These are phyloP conservation scores for Drosophila tristis DNA, from an alignment of 1,140 invertebrate species.

Conservation along the genomic window DNA sequence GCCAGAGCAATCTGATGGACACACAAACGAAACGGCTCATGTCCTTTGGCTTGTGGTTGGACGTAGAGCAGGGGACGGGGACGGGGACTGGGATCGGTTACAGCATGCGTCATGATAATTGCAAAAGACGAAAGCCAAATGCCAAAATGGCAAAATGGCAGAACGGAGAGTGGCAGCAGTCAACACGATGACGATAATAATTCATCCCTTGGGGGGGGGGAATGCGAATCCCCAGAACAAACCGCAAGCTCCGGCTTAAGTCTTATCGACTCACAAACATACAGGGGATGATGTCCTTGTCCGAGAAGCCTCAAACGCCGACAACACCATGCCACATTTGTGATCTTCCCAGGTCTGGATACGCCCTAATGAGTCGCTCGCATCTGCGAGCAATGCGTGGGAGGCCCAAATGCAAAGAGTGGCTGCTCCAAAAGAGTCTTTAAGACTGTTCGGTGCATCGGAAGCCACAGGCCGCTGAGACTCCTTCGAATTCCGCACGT, in stretches of 20 bases:
- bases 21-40: constrained; percentile 34
- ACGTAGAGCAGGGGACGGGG: constrained; percentile 10
- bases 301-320: constrained; percentile 13
- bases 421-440: not conserved
- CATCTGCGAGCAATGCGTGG: constrained; percentile 8
- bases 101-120: constrained; percentile 72
- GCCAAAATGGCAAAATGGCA: constrained; percentile 18
- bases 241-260: constrained; percentile 49
- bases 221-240: constrained; percentile 27
- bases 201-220: constrained; percentile 51
- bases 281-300: constrained; percentile 6
- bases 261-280: constrained; percentile 63
- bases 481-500: too few relatives aligned
- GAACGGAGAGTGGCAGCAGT: constrained; percentile 42
- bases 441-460: too few relatives aligned
- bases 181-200: constrained; percentile 76
- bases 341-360: constrained; percentile 49
- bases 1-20: constrained; percentile 53
- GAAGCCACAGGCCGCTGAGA: too few relatives aligned
- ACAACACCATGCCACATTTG: constrained; percentile 15
- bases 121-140: constrained; percentile 58
- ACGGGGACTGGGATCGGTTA: constrained; percentile 9
- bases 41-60: constrained; percentile 49
- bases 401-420: too few relatives aligned
- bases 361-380: constrained; percentile 70